Percentiles rank a stretch among this genome's conserved stretches.
Conservation (phyloP, 1,140 invertebrate genomes). For the Nasonia longicornis region DNA sequence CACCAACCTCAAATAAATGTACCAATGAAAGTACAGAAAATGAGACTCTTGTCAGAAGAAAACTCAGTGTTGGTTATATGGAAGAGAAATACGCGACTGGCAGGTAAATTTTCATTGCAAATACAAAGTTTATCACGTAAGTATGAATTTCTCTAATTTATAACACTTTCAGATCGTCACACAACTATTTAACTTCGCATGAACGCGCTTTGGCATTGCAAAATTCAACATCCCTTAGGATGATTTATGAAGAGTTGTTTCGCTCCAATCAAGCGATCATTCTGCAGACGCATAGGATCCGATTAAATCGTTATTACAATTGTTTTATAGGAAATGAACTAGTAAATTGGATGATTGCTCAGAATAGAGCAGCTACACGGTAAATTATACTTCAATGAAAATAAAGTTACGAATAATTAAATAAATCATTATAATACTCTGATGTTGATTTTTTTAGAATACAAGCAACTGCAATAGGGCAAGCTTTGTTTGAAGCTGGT, state of each 20-base stretch:
- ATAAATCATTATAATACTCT: background rate
- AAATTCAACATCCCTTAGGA: constrained; percentile 80
- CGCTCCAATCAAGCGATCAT: constrained; percentile 73
- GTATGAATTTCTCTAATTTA: background rate
- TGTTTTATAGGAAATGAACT: constrained; percentile 80
- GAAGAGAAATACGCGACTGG: constrained; percentile 79
- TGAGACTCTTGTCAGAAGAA: constrained; percentile 65
- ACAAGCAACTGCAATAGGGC: constrained; percentile 84
- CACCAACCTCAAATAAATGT: constrained; percentile 54
- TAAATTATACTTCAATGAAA: constrained; percentile 47
- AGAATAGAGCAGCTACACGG: constrained; percentile 75
- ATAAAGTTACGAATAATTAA: constrained; percentile 13
- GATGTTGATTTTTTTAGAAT: constrained; percentile 68
- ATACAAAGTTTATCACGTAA: constrained; percentile 8
- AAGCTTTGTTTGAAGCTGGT: constrained; percentile 83
- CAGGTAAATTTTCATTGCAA: constrained; percentile 58
- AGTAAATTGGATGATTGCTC: constrained; percentile 82
- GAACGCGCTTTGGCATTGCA: constrained; percentile 76
- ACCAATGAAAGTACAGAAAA: constrained; percentile 54
- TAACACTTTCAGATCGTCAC: constrained; percentile 56
- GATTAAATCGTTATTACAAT: constrained; percentile 75
- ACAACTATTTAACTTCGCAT: constrained; percentile 71
- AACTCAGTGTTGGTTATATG: constrained; percentile 81
- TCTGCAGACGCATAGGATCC: constrained; percentile 75
- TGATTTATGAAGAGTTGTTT: constrained; percentile 80